A percentile compares a stretch with the other conserved stretches of the same genome.
phyloP scores from a whole-genome alignment of 2,888 invertebrate genomes.

The Heliconius ethilla region DNA sequence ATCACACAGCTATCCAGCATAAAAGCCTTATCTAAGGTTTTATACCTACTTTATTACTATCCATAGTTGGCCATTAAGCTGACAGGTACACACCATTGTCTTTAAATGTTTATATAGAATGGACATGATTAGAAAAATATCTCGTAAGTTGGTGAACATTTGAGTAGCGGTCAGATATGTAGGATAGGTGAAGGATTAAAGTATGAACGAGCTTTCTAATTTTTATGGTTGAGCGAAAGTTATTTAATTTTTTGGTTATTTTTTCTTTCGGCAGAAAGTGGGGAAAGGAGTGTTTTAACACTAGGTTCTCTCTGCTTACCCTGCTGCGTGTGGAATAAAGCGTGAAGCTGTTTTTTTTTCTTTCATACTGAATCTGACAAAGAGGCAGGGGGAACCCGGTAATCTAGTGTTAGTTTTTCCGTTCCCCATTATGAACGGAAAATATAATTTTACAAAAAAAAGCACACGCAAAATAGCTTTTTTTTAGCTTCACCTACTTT shows the following conservation, averaged over 20 bases:
- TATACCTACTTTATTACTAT: conserved; percentile 43
- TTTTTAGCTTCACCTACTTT: neutral
- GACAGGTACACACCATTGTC: conserved; percentile 46
- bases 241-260: neutral
- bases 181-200: conserved; percentile 22
- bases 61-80: conserved; percentile 47
- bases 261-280: too few relatives aligned
- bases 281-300: too few relatives aligned
- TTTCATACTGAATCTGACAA: too few relatives aligned
- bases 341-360: too few relatives aligned
- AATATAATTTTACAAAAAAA: too few relatives aligned
- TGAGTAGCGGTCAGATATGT: conserved; percentile 22
- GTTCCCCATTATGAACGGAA: too few relatives aligned
- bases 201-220: conserved; percentile 1
- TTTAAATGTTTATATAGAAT: conserved; percentile 34
- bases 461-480: too few relatives aligned
- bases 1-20: conserved; percentile 74
- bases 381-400: too few relatives aligned
- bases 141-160: conserved; percentile 13
- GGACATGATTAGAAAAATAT: conserved; percentile 27
- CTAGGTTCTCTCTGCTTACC: too few relatives aligned
- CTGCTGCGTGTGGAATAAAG: too few relatives aligned
- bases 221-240: neutral
- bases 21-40: conserved; percentile 71
- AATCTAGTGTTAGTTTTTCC: too few relatives aligned